Evolutionary conservation across 2,797 vertebrate species (phyloP).

Genomic region (Momotus momota): DNA sequence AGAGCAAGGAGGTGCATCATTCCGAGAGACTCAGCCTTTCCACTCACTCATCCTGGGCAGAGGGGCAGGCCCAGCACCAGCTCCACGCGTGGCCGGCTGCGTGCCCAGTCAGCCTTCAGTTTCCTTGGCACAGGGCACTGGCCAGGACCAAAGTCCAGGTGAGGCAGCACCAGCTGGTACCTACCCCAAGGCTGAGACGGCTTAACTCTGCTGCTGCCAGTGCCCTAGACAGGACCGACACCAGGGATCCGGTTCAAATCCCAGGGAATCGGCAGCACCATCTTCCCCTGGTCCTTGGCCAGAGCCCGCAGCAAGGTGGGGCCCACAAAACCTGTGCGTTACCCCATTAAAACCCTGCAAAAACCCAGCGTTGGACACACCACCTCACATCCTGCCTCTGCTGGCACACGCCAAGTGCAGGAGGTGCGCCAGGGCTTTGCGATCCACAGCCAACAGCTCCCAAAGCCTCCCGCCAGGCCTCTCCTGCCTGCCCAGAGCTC

Average conservation of each 20-base stretch:
- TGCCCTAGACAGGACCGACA: too few relatives aligned
- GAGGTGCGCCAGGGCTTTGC: not conserved
- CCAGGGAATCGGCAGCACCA: not conserved
- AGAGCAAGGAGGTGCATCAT: not conserved
- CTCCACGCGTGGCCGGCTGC: accelerated
- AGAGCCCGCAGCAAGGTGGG: not conserved
- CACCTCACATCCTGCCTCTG: accelerated
- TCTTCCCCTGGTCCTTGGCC: not conserved
- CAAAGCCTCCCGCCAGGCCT: not conserved
- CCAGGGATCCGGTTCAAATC: not conserved
- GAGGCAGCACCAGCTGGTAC: accelerated
- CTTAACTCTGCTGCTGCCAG: not conserved
- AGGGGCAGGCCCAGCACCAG: not conserved
- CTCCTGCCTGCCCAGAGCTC: not conserved
- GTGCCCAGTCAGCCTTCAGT: not conserved
- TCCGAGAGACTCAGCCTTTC: accelerated
- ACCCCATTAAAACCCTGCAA: not conserved
- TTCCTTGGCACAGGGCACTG: not conserved
- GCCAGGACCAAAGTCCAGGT: conserved; percentile 40
- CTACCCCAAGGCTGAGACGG: accelerated
- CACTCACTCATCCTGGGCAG: accelerated
- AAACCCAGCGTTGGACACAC: not conserved
- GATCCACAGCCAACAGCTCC: not conserved
- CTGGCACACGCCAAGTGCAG: not conserved
- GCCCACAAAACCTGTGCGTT: accelerated